Conservation (phyloP, 2,888 invertebrate species). For the Calameuta filiformis region DNA sequence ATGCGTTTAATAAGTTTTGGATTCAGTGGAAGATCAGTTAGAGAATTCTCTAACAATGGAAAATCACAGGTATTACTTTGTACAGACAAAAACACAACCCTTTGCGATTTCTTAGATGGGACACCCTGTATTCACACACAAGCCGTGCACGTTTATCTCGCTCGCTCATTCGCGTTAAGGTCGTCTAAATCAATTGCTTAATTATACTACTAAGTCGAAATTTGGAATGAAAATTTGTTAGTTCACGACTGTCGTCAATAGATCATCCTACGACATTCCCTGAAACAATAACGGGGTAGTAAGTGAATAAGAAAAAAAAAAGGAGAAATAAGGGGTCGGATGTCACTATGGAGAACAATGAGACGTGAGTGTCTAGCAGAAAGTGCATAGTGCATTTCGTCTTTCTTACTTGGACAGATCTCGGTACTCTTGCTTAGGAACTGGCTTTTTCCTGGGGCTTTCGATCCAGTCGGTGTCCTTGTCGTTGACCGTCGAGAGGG, state of each 20-base stretch:
- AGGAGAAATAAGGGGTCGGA: neutral
- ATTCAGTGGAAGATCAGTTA: too few species aligned
- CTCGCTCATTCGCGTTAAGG: neutral
- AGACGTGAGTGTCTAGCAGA: neutral
- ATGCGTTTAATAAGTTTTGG: too few species aligned
- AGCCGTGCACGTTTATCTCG: neutral
- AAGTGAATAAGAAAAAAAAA: neutral
- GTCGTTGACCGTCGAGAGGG: conserved; percentile 38
- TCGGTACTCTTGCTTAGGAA: conserved; percentile 50
- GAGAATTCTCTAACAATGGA: too few species aligned
- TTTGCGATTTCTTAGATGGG: too few species aligned
- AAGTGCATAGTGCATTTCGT: neutral
- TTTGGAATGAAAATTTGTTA: neutral
- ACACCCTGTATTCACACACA: neutral
- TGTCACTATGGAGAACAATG: neutral
- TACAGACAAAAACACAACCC: too few species aligned
- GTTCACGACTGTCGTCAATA: neutral
- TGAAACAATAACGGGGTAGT: neutral
- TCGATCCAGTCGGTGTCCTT: conserved; percentile 48
- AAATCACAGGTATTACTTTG: too few species aligned
- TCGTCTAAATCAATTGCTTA: neutral
- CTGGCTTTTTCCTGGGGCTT: conserved; percentile 56
- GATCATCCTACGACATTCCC: neutral
- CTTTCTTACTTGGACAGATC: conserved; percentile 49
- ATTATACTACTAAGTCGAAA: neutral